Percentiles rank a stretch among this genome's conserved stretches.
phyloP scores from a whole-genome alignment of 2,113 vertebrate species.

The Scophthalmus maximus region DNA sequence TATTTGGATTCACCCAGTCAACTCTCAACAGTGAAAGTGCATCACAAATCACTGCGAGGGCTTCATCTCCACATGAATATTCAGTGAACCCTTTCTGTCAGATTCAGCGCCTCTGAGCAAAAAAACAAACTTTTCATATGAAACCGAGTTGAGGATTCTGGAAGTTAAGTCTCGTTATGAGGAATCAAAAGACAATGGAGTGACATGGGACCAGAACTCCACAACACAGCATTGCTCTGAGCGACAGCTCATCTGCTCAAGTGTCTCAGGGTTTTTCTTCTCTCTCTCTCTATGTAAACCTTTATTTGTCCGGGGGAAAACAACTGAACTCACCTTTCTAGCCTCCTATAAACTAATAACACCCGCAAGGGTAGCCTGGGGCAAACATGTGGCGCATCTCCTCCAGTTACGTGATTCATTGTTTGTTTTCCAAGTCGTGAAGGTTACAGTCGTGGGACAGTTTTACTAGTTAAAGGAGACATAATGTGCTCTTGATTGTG shows the following conservation, averaged over 20 bases:
- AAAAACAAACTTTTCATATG: slow-evolving; percentile 16
- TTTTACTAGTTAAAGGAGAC: neutral
- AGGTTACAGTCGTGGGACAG: neutral
- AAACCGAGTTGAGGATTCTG: slow-evolving; percentile 8
- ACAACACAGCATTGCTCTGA: neutral
- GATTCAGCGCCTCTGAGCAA: slow-evolving; percentile 6
- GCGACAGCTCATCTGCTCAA: slow-evolving; percentile 18
- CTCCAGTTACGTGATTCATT: neutral
- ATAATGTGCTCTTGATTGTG: no score
- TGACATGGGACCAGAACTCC: slow-evolving; percentile 3
- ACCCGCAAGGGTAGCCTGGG: slow-evolving; percentile 11
- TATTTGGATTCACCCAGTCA: slow-evolving; percentile 34
- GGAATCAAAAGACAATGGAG: slow-evolving; percentile 13
- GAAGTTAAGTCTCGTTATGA: slow-evolving; percentile 28
- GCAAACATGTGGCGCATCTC: neutral
- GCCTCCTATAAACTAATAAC: slow-evolving; percentile 23
- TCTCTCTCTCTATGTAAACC: neutral
- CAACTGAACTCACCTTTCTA: neutral
- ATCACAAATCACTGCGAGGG: slow-evolving; percentile 46
- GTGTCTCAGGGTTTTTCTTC: neutral
- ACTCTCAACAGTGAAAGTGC: slow-evolving; percentile 48
- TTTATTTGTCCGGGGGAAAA: neutral
- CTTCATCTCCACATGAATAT: slow-evolving; percentile 47
- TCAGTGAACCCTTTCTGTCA: slow-evolving; percentile 43
- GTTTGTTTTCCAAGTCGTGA: neutral